Evolutionary conservation across 2,888 invertebrate genomes (phyloP).

Genomic region (Nycteola revayana): DNA sequence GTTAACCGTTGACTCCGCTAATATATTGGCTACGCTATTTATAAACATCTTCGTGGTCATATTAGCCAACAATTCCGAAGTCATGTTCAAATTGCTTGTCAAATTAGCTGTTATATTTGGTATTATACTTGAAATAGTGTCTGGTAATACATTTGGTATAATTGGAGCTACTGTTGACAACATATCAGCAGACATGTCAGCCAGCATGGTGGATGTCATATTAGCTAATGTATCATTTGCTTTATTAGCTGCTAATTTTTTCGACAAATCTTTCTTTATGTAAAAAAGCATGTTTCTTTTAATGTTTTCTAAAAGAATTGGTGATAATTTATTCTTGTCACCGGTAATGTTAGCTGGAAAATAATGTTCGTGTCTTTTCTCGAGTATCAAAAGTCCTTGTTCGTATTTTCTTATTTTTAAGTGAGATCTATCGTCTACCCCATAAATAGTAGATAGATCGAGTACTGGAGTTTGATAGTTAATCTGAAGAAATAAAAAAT

Average conservation of each 20-base stretch:
- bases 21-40: slow-evolving; percentile 16
- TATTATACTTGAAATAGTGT: slow-evolving; percentile 8
- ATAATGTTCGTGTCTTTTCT: slow-evolving; percentile 42
- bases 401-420: slow-evolving; percentile 44
- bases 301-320: slow-evolving; percentile 12
- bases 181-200: slow-evolving; percentile 16
- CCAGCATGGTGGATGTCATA: slow-evolving; percentile 12
- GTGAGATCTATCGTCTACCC: slow-evolving; percentile 48
- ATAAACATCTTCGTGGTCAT: slow-evolving; percentile 17
- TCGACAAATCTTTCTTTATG: slow-evolving; percentile 20
- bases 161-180: slow-evolving; percentile 11
- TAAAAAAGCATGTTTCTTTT: slow-evolving; percentile 22
- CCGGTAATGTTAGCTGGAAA: slow-evolving; percentile 39
- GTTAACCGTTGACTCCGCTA: slow-evolving; percentile 19
- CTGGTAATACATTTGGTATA: slow-evolving; percentile 20
- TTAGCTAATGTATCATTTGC: slow-evolving; percentile 17
- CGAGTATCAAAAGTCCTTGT: slow-evolving; percentile 51
- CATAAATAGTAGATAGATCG: slow-evolving; percentile 63
- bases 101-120: slow-evolving; percentile 17
- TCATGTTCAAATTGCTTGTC: slow-evolving; percentile 7
- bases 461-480: slow-evolving; percentile 62
- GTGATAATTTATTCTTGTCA: slow-evolving; percentile 13
- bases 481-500: slow-evolving; percentile 41
- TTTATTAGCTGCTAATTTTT: slow-evolving; percentile 22
- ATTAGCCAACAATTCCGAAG: slow-evolving; percentile 4